A percentile compares a stretch with the other conserved stretches of the same genome.
Evolutionary conservation across 2,113 vertebrate genomes (phyloP).

Genomic region (Myiopsitta monachus): DNA sequence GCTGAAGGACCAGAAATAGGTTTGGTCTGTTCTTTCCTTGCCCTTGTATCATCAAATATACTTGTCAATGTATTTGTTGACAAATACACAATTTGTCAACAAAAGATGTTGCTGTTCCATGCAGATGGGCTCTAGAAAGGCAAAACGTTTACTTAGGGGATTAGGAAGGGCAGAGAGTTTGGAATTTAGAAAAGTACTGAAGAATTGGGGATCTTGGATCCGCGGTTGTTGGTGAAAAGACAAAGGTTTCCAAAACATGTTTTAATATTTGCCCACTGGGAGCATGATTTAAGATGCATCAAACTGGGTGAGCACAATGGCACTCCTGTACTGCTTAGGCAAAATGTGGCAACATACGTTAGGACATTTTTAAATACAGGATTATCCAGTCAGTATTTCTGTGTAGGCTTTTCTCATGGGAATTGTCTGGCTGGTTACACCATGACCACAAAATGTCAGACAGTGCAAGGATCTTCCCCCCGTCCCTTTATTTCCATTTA

Average conservation of each 20-base stretch:
- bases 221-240: not conserved
- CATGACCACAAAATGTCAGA: not conserved
- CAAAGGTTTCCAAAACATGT: not conserved
- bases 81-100: not conserved
- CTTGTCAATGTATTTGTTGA: not conserved
- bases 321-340: not conserved
- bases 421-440: not conserved
- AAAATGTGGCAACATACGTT: not conserved
- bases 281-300: not conserved
- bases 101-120: not conserved
- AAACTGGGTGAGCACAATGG: not conserved
- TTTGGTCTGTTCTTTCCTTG: not conserved
- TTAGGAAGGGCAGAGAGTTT: not conserved
- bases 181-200: not conserved
- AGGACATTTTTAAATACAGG: not conserved
- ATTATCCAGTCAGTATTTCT: not conserved
- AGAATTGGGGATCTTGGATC: not conserved
- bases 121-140: not conserved
- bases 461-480: not conserved
- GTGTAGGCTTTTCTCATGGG: slow-evolving; percentile 26
- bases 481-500: not conserved
- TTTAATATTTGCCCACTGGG: not conserved
- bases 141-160: not conserved
- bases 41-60: not conserved
- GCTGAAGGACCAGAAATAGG: not conserved